Evolutionary conservation across 2,797 vertebrate species (phyloP), one percentile per base, ranked within the genome.

Genomic region (Spinibarbus caldwelli): DNA sequence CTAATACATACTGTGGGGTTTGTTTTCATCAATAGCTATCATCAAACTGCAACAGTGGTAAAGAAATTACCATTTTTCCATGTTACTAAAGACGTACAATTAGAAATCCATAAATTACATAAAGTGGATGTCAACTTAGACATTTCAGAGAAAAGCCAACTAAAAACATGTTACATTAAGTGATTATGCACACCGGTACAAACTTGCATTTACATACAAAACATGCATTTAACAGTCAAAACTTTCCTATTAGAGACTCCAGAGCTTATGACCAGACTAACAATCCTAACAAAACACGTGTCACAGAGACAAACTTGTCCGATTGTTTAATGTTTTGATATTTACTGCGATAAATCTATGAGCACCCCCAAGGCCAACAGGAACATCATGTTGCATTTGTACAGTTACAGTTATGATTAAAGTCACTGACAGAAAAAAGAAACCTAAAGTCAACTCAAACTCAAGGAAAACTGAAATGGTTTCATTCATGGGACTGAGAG

Each of bases 201-300:
- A 34, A 29, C 31, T 49, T 59, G 29, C 15, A 43, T 59, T 72
- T 71, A 71, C 3, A 34, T 34, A 66, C 64, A 66, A 34, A 47
- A 47, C 41, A 67, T 47, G 14, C 11, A 23, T 11, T 73, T 12
- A 73, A 59, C 38, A 64, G 26, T 2, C 57, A 64, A 64, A 45
- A 0, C 36, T 43, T 79, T 45, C 38, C 41, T 64, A 43, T 19
- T 38, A 72, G n/a, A 72, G n/a, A 62, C 68, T 38, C 9, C 36
- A 19, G 8, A 67, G 47, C 31, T 64, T 31, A 21, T 23, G 10
- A 26, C 3, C 9, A 66, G 45, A 83, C 43, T 52, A 67, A 41
- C 64, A 78, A 57, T 19, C 43, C 72, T 67, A 77, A 84, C 83
- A 71, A 68, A 36, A 76, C 45, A 67, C 45, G n/a, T 57, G 78